These are phyloP conservation scores for Molossus molossus DNA, from an alignment of 2,797 vertebrate genomes.

Conservation along the genomic window DNA sequence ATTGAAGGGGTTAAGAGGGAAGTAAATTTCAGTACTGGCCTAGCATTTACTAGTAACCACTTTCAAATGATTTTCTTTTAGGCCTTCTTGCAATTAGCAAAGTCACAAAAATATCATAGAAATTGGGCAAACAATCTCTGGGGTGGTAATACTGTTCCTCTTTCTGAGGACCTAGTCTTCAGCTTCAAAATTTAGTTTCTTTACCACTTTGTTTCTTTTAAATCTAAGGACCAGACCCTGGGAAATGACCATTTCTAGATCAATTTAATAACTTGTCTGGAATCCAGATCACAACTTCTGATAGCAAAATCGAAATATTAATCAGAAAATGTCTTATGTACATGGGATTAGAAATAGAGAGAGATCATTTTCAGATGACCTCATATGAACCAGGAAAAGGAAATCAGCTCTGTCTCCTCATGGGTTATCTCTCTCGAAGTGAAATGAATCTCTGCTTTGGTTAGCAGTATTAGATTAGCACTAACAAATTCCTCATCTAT, in stretches of 20 bases:
- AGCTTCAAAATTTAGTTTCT: not conserved
- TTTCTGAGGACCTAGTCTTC: not conserved
- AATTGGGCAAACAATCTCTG: not conserved
- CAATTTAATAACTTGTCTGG: slow-evolving; percentile 41
- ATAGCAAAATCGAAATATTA: slow-evolving; percentile 65
- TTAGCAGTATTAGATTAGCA: slow-evolving; percentile 1
- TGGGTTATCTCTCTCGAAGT: not conserved
- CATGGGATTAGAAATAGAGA: slow-evolving; percentile 35
- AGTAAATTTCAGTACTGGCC: not conserved
- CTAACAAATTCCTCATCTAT: slow-evolving; percentile 19
- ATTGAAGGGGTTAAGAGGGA: not conserved
- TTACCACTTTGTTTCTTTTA: not conserved
- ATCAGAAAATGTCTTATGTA: slow-evolving; percentile 38
- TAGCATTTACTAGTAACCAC: not conserved
- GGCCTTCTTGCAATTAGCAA: not conserved
- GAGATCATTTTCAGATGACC: slow-evolving; percentile 27
- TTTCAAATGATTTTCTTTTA: not conserved
- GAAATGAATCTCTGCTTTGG: not conserved
- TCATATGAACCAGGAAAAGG: not conserved
- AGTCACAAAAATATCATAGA: not conserved
- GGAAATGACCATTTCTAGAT: not conserved
- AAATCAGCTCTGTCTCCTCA: not conserved
- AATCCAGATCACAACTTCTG: slow-evolving; percentile 36
- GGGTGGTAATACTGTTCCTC: not conserved
- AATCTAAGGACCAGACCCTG: not conserved